Percentiles rank a stretch among this genome's conserved stretches.
Evolutionary conservation across 2,888 invertebrate species (phyloP).

Genomic region (Rapana venosa): DNA sequence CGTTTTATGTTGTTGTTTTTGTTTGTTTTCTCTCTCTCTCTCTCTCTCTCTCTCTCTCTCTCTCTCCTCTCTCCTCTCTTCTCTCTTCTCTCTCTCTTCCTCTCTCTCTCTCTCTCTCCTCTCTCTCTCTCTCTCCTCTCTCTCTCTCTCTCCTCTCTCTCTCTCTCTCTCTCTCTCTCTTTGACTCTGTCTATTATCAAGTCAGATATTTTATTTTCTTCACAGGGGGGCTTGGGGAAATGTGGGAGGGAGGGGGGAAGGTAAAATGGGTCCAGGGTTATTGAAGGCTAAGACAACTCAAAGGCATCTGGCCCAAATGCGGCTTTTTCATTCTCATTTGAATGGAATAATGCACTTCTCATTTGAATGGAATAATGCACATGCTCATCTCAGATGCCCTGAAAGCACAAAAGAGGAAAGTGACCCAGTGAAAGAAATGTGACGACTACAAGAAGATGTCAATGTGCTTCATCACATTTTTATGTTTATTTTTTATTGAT

Average conservation of each 20-base stretch:
- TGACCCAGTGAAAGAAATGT: too few species aligned
- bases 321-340: conserved; percentile 35
- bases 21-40: not conserved
- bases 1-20: too few species aligned
- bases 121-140: not conserved
- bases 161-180: too few species aligned
- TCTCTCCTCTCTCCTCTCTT: not conserved
- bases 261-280: conserved; percentile 50
- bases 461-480: conserved; percentile 42
- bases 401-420: not conserved
- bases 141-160: not conserved
- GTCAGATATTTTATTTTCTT: too few species aligned
- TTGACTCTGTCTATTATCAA: too few species aligned
- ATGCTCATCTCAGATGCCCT: conserved; percentile 42
- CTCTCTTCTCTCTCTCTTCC: not conserved
- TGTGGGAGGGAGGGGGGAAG: conserved; percentile 12
- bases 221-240: too few species aligned
- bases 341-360: not conserved
- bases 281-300: conserved; percentile 51
- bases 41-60: too few species aligned
- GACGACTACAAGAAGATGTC: conserved; percentile 38
- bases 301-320: conserved; percentile 48
- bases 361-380: not conserved
- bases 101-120: not conserved
- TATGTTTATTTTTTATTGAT: too few species aligned